Evolutionary conservation across 2,888 invertebrate species (phyloP).

Genomic region (Crematogaster levior): DNA sequence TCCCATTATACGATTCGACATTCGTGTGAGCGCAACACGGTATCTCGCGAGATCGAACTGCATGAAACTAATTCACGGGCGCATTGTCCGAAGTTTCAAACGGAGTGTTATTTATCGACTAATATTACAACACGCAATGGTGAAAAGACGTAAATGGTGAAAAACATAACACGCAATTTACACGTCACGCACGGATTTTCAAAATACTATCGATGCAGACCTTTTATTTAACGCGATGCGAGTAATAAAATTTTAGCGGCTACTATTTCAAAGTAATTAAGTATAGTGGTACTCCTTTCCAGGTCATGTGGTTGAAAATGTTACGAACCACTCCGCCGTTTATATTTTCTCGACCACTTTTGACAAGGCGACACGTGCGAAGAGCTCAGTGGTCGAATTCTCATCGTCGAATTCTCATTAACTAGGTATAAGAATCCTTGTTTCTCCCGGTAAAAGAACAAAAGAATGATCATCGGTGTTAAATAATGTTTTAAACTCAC

Average conservation of each 20-base stretch:
- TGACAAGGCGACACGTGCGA: conserved; percentile 35
- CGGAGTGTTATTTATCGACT: not conserved
- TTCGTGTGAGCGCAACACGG: not conserved
- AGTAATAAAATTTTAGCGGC: not conserved
- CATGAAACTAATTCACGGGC: not conserved
- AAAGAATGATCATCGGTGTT: conserved; percentile 14
- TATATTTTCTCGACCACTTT: conserved; percentile 30
- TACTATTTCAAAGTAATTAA: conserved; percentile 12
- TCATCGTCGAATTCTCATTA: conserved; percentile 53
- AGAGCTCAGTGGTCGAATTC: conserved; percentile 1
- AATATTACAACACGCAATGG: not conserved
- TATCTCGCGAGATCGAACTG: conserved; percentile 1
- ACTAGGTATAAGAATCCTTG: not conserved
- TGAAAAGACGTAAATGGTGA: too few species aligned
- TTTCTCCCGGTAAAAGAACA: not conserved
- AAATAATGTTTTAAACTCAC: conserved; percentile 2
- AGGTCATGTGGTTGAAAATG: conserved; percentile 30
- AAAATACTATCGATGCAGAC: not conserved
- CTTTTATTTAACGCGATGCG: not conserved
- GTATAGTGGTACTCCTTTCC: not conserved
- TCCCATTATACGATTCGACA: not conserved
- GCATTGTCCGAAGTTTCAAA: not conserved
- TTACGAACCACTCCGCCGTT: conserved; percentile 22
- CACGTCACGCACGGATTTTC: not conserved
- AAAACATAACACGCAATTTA: not conserved